A percentile compares a stretch with the other conserved stretches of the same genome.
Conservation (phyloP, 2,888 invertebrate genomes). For the Anaspis maculata region DNA sequence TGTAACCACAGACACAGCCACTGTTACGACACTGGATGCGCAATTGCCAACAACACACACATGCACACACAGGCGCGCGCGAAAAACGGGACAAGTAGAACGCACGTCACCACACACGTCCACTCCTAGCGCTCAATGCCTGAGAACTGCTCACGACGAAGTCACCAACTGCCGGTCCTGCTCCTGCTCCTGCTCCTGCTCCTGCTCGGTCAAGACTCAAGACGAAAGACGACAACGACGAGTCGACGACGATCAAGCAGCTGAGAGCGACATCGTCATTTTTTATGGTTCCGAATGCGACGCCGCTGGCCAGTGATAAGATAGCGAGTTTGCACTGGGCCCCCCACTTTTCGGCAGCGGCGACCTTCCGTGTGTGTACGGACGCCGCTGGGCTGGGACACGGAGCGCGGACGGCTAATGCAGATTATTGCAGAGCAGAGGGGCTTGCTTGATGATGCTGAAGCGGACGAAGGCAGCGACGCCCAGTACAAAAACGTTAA, state of each 20-base stretch:
- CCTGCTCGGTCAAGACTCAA: conserved; percentile 4
- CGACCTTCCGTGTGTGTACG: conserved; percentile 6
- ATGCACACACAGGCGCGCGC: too few species aligned
- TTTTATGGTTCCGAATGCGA: too few species aligned
- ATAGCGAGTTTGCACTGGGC: conserved; percentile 19
- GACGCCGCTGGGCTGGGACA: conserved; percentile 2
- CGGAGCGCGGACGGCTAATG: conserved; percentile 1
- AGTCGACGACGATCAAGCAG: conserved; percentile 8
- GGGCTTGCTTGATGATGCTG: too few species aligned
- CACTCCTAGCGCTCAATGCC: conserved; percentile 8
- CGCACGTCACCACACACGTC: conserved; percentile 19
- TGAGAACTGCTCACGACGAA: neutral
- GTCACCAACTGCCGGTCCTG: neutral
- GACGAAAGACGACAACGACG: conserved; percentile 9
- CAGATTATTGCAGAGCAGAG: too few species aligned
- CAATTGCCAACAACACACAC: conserved; percentile 4
- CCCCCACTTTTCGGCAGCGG: conserved; percentile 2
- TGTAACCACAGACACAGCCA: too few species aligned
- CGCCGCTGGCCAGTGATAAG: conserved; percentile 21
- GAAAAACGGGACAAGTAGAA: too few species aligned
- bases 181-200: conserved; percentile 1
- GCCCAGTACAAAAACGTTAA: too few species aligned
- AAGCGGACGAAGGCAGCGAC: too few species aligned
- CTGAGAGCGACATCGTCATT: too few species aligned
- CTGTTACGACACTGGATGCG: conserved; percentile 5